Conservation (phyloP, 2,888 invertebrate species). For the Dynastes maya region DNA sequence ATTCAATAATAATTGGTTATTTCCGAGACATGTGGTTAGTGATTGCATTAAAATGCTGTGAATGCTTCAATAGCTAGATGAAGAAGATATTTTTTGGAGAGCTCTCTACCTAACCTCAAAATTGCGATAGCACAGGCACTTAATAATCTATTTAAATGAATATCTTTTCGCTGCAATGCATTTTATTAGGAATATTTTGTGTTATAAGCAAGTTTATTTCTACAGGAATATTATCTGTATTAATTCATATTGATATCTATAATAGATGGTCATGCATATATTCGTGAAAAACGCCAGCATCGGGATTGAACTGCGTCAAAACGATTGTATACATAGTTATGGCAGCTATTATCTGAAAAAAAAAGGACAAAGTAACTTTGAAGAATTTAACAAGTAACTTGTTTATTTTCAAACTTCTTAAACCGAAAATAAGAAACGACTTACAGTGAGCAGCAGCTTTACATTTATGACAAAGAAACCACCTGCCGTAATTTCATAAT, state of each 20-base stretch:
- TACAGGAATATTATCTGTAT: too few relatives aligned
- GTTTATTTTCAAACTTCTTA: neutral
- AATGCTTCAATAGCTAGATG: too few relatives aligned
- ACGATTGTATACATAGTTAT: slow-evolving; percentile 6
- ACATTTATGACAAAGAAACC: slow-evolving; percentile 27
- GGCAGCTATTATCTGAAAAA: slow-evolving; percentile 22
- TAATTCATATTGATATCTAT: neutral
- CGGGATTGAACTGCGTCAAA: slow-evolving; percentile 21
- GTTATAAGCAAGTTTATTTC: too few relatives aligned
- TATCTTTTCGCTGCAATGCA: too few relatives aligned
- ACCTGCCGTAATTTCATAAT: slow-evolving; percentile 29
- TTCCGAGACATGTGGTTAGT: too few relatives aligned
- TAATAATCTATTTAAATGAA: too few relatives aligned
- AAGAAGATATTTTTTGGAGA: too few relatives aligned
- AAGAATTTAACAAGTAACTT: neutral
- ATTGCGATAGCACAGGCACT: too few relatives aligned
- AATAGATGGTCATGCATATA: neutral
- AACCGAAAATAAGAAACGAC: neutral
- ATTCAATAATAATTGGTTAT: too few relatives aligned
- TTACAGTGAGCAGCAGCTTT: slow-evolving; percentile 23
- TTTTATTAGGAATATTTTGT: too few relatives aligned
- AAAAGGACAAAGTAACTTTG: neutral
- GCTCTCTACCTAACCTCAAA: too few relatives aligned
- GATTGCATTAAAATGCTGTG: too few relatives aligned
- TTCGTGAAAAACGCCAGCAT: slow-evolving; percentile 6